Evolutionary conservation across 2,797 vertebrate genomes (phyloP).

Genomic region (Sphenopsis melanotis): DNA sequence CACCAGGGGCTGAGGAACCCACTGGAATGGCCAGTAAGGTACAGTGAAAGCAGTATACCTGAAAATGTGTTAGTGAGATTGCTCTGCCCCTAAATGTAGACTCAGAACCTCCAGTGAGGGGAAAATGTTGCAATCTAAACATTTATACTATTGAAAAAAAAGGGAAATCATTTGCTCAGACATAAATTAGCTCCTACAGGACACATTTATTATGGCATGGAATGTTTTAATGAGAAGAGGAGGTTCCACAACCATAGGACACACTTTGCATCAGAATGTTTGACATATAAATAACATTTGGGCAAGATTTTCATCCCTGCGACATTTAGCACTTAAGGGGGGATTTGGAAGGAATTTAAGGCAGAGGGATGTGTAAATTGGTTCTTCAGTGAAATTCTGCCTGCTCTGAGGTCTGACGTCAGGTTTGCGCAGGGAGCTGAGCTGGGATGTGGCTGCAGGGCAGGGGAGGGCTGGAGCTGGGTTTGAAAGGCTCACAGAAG

Average conservation of each 20-base stretch:
- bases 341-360: slow-evolving; percentile 32
- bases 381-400: not conserved
- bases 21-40: not conserved
- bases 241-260: not conserved
- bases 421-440: not conserved
- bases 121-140: slow-evolving; percentile 69
- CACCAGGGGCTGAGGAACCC: not conserved
- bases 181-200: slow-evolving; percentile 63
- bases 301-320: not conserved
- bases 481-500: not conserved
- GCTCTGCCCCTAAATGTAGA: not conserved
- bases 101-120: not conserved
- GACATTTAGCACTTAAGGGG: slow-evolving; percentile 13
- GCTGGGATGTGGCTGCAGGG: not conserved
- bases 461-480: not conserved
- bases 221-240: slow-evolving; percentile 70
- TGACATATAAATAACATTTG: not conserved
- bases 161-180: slow-evolving; percentile 66
- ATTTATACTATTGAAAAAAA: slow-evolving; percentile 67
- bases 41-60: not conserved
- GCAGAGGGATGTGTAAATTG: not conserved
- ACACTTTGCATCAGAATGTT: slow-evolving; percentile 15
- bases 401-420: not conserved
- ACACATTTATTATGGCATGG: slow-evolving; percentile 67
- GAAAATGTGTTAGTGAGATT: not conserved